These are phyloP conservation scores for Pterophyllum scalare DNA, from an alignment of 2,113 vertebrate genomes.

Conservation along the genomic window DNA sequence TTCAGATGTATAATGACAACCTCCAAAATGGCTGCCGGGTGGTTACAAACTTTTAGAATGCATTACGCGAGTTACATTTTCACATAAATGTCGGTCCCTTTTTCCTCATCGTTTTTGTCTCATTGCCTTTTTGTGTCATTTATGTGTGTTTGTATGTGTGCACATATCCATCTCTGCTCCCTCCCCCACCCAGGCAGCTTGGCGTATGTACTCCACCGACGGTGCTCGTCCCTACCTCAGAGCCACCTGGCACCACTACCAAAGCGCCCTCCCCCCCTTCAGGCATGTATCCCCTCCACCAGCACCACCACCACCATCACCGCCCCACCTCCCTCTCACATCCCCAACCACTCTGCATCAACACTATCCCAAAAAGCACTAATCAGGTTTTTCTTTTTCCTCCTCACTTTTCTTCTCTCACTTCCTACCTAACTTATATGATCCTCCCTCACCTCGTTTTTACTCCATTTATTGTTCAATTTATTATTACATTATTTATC, in stretches of 20 bases:
- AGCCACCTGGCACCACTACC: constrained; percentile 88
- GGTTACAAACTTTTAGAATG: constrained; percentile 7
- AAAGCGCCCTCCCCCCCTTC: constrained; percentile 86
- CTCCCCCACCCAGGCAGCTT: constrained; percentile 85
- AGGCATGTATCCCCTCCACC: constrained; percentile 86
- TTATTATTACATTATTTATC: constrained; percentile 71
- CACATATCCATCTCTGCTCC: constrained; percentile 56
- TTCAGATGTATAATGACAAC: not conserved
- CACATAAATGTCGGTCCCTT: constrained; percentile 33
- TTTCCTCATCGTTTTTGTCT: constrained; percentile 55
- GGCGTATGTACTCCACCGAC: constrained; percentile 89
- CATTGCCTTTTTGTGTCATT: constrained; percentile 39
- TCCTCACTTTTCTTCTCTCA: constrained; percentile 78
- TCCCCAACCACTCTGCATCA: constrained; percentile 50
- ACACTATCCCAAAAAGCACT: constrained; percentile 79
- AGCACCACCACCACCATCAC: constrained; percentile 37
- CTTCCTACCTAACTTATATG: constrained; percentile 65
- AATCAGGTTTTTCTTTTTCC: constrained; percentile 80
- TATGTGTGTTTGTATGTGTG: constrained; percentile 28
- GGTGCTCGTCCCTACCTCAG: constrained; percentile 85
- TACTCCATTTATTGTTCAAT: constrained; percentile 56
- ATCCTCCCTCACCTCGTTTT: constrained; percentile 8
- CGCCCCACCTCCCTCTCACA: constrained; percentile 11
- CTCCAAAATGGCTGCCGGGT: constrained; percentile 45
- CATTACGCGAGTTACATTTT: constrained; percentile 20